Percentiles rank a stretch among this genome's conserved stretches.
phyloP scores from a whole-genome alignment of 2,113 vertebrate genomes.

The Centropus unirufus region DNA sequence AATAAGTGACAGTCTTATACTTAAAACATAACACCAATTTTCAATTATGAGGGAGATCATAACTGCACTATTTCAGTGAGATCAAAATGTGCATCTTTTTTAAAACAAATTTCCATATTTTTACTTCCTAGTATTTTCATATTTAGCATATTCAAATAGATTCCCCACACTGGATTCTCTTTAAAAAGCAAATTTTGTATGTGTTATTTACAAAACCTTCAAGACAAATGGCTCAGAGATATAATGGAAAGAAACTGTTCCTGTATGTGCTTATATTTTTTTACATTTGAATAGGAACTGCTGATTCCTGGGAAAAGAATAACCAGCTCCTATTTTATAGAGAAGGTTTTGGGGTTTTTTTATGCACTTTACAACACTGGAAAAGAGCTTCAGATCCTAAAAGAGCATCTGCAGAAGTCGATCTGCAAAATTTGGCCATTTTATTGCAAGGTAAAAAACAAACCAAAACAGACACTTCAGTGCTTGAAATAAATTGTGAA shows the following conservation, averaged over 20 bases:
- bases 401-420: background rate
- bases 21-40: background rate
- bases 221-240: background rate
- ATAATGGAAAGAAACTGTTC: background rate
- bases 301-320: background rate
- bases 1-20: background rate
- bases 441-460: background rate
- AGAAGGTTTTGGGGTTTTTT: accelerated
- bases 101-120: background rate
- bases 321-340: background rate
- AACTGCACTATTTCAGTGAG: background rate
- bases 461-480: background rate
- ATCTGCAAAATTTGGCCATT: background rate
- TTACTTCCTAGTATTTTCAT: background rate
- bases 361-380: background rate
- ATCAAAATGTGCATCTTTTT: background rate
- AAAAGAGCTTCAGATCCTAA: background rate
- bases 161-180: background rate
- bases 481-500: background rate
- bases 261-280: background rate
- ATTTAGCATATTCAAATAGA: background rate
- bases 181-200: background rate
- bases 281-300: background rate
- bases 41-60: background rate
- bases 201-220: background rate